Evolutionary conservation across 1,140 invertebrate genomes (phyloP), one percentile per base, ranked within the genome.

Genomic region (Sycophila sp.): DNA sequence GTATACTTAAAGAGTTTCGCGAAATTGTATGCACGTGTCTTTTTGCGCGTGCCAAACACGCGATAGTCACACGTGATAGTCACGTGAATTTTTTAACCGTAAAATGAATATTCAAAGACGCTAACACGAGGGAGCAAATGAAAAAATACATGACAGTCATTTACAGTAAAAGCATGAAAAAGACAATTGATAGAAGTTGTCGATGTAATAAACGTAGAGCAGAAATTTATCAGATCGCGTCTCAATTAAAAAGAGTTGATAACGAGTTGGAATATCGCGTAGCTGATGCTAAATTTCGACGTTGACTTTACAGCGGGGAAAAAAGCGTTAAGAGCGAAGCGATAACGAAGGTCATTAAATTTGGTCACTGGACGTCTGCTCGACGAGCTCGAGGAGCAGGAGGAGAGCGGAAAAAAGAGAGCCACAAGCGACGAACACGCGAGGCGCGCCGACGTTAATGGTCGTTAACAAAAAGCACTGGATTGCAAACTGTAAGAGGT

Each of bases 341-440:
- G 28, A 62, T 72, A 72, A 72, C 70, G 62, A 72, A 66, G 70
- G 63, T 72, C 64, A 66, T 72, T 72, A 66, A 72, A 72, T 72
- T 68, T 51, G 34, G 13, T n/a, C 45, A 34, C 28, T 49, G 71
- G 58, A 62, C 64, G 56, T 63, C 32, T 56, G 47, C 59, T 64
- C 38, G 45, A 67, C 51, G 45, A 66, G 32, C 62, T 71, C 60
- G 55, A 72, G 49, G 15, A 7, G 15, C 17, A 69, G 22, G 38
- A 15, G 13, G 66, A 53, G 30, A 17, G 38, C 49, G 13, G 24
- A 45, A 24, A 34, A 58, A 53, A 62, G 26, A 53, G 38, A 55
- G 10, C 17, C 17, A 4, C 24, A 28, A 47, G 28, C 45, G 22
- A n/a, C 36, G 38, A 34, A 68, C 38, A 74, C 32, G 69, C 34